Base-by-base conservation (phyloP, 2,113 vertebrate species). In the Nannobrachium achirus region DNA sequence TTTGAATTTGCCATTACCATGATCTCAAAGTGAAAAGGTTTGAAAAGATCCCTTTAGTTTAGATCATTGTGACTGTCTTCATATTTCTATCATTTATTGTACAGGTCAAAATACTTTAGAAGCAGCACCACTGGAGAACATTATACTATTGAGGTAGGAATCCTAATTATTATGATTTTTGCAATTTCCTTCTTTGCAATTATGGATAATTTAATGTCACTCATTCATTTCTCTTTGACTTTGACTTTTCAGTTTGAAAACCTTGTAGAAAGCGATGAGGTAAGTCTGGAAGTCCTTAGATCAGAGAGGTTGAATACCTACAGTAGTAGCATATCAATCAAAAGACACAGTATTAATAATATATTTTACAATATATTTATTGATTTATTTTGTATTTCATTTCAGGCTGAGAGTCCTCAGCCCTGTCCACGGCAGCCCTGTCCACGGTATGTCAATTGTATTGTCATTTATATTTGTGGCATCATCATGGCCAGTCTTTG, bases 181-280 rank as follows among this genome's bases (percentile, higher is more conserved):
- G 2, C 1, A 1, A 5, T 8, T 20, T 0, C 44, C 63, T 40
- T 18, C 8, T 48, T 38, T 16, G 25, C n/a, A 20, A 39, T 6
- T 2, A 38, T 51, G 41, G 7, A 62, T 53, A 7, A 41, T 45
- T 7, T 19, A 8, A 4, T 4, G 33, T 7, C 3, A 67, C 44
- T 76, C n/a, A 79, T 19, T 76, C 16, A 56, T 56, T 75, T 20
- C 1, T 59, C 55, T 66, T 67, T 42, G 2, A 0, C 75, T 65
- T 86, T 88, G 15, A 0, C 75, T 65, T 86, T 88, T 14, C 88
- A 94, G 93, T 94, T 94, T 91, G 93, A 94, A 78, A 94, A 94
- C 59, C 85, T 94, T 65, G 93, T 94, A 6, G 92, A 94, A 68
- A 94, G 93, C 1, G 93, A 94, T 72, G 93, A 94, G 91, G 93